Conservation (phyloP, 2,797 vertebrate species). For the Acanthopagrus latus region DNA sequence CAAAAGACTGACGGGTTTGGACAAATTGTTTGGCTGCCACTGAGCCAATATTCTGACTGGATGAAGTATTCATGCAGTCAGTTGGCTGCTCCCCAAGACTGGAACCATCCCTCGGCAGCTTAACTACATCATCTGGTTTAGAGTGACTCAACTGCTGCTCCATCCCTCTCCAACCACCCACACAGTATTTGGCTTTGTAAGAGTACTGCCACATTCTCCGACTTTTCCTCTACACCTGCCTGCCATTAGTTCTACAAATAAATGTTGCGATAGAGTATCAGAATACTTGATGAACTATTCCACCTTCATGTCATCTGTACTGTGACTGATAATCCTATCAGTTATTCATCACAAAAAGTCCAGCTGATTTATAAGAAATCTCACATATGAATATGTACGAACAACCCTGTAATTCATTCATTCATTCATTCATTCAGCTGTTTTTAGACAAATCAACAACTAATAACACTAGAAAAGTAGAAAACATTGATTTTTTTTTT, state of each 20-base stretch:
- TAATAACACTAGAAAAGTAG: constrained; percentile 39
- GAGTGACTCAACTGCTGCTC: constrained; percentile 7
- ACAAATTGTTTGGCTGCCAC: constrained; percentile 13
- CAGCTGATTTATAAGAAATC: constrained; percentile 23
- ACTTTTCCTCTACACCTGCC: constrained; percentile 18
- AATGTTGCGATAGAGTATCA: background rate
- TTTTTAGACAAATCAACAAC: constrained; percentile 30
- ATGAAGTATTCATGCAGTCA: constrained; percentile 7
- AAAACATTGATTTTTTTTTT: constrained; percentile 46
- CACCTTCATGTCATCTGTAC: constrained; percentile 9
- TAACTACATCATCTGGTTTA: constrained; percentile 23
- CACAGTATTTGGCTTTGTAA: background rate
- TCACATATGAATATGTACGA: constrained; percentile 40
- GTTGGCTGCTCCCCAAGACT: constrained; percentile 5
- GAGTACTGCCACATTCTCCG: constrained; percentile 3
- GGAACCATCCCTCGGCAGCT: constrained; percentile 7
- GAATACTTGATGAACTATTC: constrained; percentile 1
- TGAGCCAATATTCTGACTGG: constrained; percentile 20
- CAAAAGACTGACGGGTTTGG: constrained; percentile 2
- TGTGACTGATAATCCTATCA: constrained; percentile 12
- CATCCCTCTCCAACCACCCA: constrained; percentile 4
- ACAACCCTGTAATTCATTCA: constrained; percentile 19
- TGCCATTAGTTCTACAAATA: constrained; percentile 10
- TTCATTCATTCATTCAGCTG: constrained; percentile 31
- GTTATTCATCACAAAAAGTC: background rate